Evolutionary conservation across 2,113 vertebrate genomes (phyloP), one percentile per base, ranked within the genome.

Genomic region (Gymnorhina tibicen): DNA sequence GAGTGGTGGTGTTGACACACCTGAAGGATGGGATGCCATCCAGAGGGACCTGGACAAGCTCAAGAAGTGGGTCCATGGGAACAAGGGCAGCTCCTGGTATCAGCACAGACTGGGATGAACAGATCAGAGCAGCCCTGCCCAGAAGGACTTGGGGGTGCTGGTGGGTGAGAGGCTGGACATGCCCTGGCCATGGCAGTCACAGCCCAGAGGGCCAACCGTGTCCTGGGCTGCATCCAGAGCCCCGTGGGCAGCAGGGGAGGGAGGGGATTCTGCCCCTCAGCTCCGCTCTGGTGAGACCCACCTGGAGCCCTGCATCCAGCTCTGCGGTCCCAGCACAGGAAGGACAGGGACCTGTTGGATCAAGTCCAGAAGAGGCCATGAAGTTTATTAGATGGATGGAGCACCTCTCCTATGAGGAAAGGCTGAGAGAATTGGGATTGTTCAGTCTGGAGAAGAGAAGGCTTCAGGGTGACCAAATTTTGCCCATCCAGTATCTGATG

Each of bases 31-130:
- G 17, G 26, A 55, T 7, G 7, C 21, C n/a, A 69, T 47, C 17
- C 47, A 68, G 55, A 62, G 8, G 39, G 3, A 68, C 17, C 8
- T 47, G 41, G 55, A 41, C 20, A 68, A 55, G 41, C 26, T 55
- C 0, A 0, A 32, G n/a, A 53, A 53, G 11, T 26, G 33, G 5
- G 16, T 2, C n/a, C 30, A 62, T 41, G 30, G n/a, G 26, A 76
- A 83, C 69, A 41, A 1, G 2, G 20, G 9, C 21, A 68, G 8
- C 5, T 9, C 28, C n/a, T 0, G 0, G 4, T 55, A 11, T 1
- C 39, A 83, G 49, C 55, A 10, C 30, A 68, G 39, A 24, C 62
- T 76, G 55, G 24, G 39, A 75, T 41, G 46, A 47, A 1, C 20
- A 53, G 78, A 11, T 7, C 6, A 83, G 87, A 75, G 60, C 62